Evolutionary conservation across 1,140 invertebrate species (phyloP).

Genomic region (Neelides sp.): DNA sequence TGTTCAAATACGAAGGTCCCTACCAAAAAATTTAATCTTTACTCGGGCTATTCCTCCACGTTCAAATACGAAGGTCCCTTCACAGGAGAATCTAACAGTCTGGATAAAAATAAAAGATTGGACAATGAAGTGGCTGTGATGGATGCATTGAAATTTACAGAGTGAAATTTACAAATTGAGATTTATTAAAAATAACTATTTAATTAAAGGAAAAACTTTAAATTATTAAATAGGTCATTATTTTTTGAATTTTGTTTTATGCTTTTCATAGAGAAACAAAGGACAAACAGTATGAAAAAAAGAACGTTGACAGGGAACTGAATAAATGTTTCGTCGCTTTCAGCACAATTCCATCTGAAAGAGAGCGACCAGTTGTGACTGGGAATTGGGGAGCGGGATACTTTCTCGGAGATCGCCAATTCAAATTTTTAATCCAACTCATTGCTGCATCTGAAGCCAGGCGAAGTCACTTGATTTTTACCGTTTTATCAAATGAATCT

Average conservation of each 20-base stretch:
- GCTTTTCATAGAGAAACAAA: neutral
- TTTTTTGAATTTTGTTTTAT: neutral
- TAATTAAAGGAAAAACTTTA: neutral
- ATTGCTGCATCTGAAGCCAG: slow-evolving; percentile 63
- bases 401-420: slow-evolving; percentile 66
- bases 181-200: too few species aligned
- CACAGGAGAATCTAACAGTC: slow-evolving; percentile 52
- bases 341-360: neutral
- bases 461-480: slow-evolving; percentile 69
- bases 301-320: slow-evolving; percentile 57
- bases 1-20: too few species aligned
- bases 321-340: slow-evolving; percentile 48
- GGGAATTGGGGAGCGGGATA: slow-evolving; percentile 98
- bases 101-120: slow-evolving; percentile 55
- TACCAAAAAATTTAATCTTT: too few species aligned
- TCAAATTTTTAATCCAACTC: slow-evolving; percentile 79
- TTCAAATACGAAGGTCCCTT: slow-evolving; percentile 66
- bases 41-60: slow-evolving; percentile 60
- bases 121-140: slow-evolving; percentile 71
- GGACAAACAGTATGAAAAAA: slow-evolving; percentile 44
- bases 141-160: slow-evolving; percentile 61
- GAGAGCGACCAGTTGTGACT: slow-evolving; percentile 57
- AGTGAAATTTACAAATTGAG: too few species aligned
- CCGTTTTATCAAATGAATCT: too few species aligned
- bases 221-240: neutral